phyloP scores from a whole-genome alignment of 2,888 invertebrate genomes.

The Clusia tigrina region DNA sequence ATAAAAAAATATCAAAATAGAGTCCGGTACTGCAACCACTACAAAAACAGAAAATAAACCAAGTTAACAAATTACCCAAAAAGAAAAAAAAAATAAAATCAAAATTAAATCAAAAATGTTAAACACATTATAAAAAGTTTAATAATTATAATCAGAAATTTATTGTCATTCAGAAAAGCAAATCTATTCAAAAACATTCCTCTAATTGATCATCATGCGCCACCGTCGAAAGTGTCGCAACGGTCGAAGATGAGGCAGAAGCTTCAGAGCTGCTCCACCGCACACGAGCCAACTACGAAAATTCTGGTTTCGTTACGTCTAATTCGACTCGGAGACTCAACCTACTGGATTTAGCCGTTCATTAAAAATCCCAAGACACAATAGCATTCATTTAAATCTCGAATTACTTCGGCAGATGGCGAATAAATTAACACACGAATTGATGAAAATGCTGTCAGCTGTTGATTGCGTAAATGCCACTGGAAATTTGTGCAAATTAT shows the following conservation, averaged over 20 bases:
- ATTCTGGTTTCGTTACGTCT: background rate
- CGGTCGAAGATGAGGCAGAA: background rate
- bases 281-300: background rate
- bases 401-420: background rate
- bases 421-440: constrained; percentile 6
- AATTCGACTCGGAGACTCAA: background rate
- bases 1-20: background rate
- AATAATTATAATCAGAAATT: constrained; percentile 50
- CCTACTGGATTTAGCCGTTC: background rate
- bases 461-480: background rate
- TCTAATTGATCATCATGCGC: constrained; percentile 47
- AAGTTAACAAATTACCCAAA: background rate
- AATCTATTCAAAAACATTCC: constrained; percentile 32
- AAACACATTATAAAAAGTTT: constrained; percentile 32
- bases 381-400: constrained; percentile 43
- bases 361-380: background rate
- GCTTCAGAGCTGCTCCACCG: background rate
- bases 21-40: background rate
- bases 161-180: constrained; percentile 37
- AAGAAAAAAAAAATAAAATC: constrained; percentile 12
- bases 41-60: background rate
- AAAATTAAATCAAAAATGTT: constrained; percentile 23
- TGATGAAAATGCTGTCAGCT: background rate
- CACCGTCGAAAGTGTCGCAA: background rate
- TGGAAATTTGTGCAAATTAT: background rate